These are phyloP conservation scores for Micoletzkya japonica DNA, from an alignment of 2,888 invertebrate species.

Conservation along the genomic window DNA sequence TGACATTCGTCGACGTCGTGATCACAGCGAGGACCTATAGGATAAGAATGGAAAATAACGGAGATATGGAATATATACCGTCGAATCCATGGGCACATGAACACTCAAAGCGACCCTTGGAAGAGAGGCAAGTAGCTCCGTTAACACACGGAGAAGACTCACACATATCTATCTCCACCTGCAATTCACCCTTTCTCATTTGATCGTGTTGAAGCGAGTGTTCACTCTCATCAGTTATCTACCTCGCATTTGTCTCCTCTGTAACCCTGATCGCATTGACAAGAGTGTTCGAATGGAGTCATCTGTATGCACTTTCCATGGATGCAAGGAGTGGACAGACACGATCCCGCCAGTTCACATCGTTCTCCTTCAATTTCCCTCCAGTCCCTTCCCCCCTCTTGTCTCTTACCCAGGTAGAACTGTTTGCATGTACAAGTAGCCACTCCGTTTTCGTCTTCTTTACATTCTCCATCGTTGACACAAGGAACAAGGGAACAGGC, in stretches of 20 bases:
- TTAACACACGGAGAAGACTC: constrained; percentile 48
- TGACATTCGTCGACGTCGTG: constrained; percentile 75
- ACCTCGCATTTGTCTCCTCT: constrained; percentile 47
- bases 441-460: constrained; percentile 68
- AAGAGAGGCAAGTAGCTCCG: constrained; percentile 77
- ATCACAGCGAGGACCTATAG: constrained; percentile 21
- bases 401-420: constrained; percentile 44
- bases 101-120: constrained; percentile 74
- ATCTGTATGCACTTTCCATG: constrained; percentile 50
- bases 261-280: constrained; percentile 46
- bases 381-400: not conserved
- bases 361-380: constrained; percentile 35
- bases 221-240: not conserved
- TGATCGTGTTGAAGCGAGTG: not conserved
- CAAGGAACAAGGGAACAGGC: constrained; percentile 68
- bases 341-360: constrained; percentile 50
- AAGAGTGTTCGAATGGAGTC: constrained; percentile 43
- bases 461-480: constrained; percentile 86
- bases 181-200: constrained; percentile 20
- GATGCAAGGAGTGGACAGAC: constrained; percentile 43
- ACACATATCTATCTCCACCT: constrained; percentile 47
- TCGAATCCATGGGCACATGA: constrained; percentile 54
- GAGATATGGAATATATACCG: too few relatives aligned
- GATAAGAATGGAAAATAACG: too few relatives aligned
- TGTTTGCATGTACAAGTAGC: constrained; percentile 49